Base-by-base conservation (phyloP, 2,888 invertebrate genomes). In the Trissolcus japonicus region DNA sequence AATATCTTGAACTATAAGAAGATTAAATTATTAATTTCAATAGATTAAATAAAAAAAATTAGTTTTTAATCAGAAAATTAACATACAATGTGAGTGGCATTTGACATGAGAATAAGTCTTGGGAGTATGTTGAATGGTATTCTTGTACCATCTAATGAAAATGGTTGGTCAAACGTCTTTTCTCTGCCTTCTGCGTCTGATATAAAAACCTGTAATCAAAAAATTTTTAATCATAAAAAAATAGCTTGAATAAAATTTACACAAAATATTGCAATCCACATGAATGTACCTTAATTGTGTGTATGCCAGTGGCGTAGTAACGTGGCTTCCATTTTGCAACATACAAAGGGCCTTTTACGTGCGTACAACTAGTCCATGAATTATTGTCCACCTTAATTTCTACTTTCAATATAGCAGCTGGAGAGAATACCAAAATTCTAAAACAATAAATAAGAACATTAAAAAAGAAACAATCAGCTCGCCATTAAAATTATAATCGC, bases 381-480 rank as follows among this genome's bases (percentile, higher is more conserved):
- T 90, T 90, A 79, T 91, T 90, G 86, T 96, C 91, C 82, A 96
- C 92, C 82, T 92, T 91, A 54, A 96, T 91, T 85, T 92, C 90
- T 1, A 96, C 95, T 78, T 85, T 90, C 46, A 89, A 89, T 73
- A 97, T 92, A 43, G 90, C 86, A 7, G 92, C 91, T 83, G 93
- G 90, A 75, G 95, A 95, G 90, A 96, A 97, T 41, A 93, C 94
- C 81, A 97, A 89, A 81, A 96, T 90, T 87, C 97, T 94, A 86
- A 51, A 89, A 89, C 78, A 69, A 19, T 2, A 50, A 51, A 46
- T 6, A 55, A 19, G 43, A 35, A 35, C n/a, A 40, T 57, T 43
- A 43, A 11, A 43, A 43, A 6, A 43, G 9, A 43, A 43, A 3
- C 43, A 43, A 43, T 25, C 25, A 25, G 25, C 25, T 25, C 2